phyloP scores from a whole-genome alignment of 2,113 vertebrate genomes.

The Eptesicus fuscus region DNA sequence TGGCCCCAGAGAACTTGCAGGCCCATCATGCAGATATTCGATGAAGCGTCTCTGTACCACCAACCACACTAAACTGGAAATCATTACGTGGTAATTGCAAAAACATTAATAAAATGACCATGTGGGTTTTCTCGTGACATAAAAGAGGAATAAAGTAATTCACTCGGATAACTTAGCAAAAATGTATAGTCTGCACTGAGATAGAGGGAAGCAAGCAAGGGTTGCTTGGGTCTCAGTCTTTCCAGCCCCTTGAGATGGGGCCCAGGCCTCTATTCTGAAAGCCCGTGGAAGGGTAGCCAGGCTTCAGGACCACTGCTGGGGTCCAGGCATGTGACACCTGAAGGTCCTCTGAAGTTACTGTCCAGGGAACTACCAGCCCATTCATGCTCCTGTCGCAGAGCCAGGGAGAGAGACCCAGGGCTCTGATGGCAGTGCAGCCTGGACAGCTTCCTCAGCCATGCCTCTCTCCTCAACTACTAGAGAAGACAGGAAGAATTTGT shows the following conservation, averaged over 20 bases:
- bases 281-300: background rate
- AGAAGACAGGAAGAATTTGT: no score
- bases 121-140: conserved; percentile 62
- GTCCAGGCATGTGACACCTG: background rate
- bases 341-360: background rate
- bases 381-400: background rate
- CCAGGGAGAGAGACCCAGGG: no score
- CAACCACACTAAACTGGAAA: conserved; percentile 65
- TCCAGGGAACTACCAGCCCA: background rate
- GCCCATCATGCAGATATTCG: conserved; percentile 51
- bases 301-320: background rate
- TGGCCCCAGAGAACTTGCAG: conserved; percentile 64
- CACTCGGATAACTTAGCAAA: conserved; percentile 66
- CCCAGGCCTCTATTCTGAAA: background rate
- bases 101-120: conserved; percentile 70
- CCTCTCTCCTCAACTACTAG: background rate
- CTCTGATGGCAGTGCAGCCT: background rate
- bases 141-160: conserved; percentile 78
- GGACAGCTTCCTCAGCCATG: background rate
- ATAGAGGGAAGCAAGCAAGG: background rate
- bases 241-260: background rate
- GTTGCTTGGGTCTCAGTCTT: background rate
- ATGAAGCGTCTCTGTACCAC: conserved; percentile 58
- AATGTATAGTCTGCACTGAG: background rate
- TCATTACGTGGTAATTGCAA: conserved; percentile 64